Evolutionary conservation across 2,888 invertebrate genomes (phyloP), one percentile per base, ranked within the genome.

Genomic region (Papilio gigon): DNA sequence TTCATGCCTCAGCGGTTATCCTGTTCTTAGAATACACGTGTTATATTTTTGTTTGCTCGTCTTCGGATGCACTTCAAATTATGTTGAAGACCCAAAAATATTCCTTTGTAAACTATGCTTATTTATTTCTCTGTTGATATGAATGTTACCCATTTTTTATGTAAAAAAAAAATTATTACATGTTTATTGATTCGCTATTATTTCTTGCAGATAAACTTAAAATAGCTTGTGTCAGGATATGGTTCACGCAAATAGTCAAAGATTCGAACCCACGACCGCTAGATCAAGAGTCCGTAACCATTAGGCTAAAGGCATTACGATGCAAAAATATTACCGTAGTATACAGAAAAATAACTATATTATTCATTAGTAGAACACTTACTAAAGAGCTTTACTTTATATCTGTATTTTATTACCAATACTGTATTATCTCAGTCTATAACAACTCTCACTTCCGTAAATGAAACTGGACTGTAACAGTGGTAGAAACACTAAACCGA

Each of bases 1-100:
- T 68, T 67, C 40, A 40, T 53, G 61, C 33, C 42, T 61, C 61
- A 53, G 67, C 61, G 22, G 67, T 62, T 67, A 67, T 67, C 47
- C 60, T 65, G 20, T 65, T 68, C 68, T 68, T 60, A 37, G 60
- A 50, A 65, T 42, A 64, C 58, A 63, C 27, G 61, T 59, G 59
- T 68, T 58, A 62, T 64, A 37, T 64, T 68, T 44, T 20, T 59
- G 44, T 68, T 64, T 58, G 25, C 20, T 12, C 8, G 25, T 44
- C 37, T 37, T 37, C 33, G 65, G 22, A 20, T 59, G 17, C 50
- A 35, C 20, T 53, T 53, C 35, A 50, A 37, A 63, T 50, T 8
- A 47, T 47, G 12, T 22, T 47, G 9, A 17, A 25, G 35, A 14
- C 9, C 27, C 27, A 56, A 56, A 30, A 56, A 27, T 1, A 30